phyloP scores from a whole-genome alignment of 2,113 vertebrate genomes.

The Axis porcinus region DNA sequence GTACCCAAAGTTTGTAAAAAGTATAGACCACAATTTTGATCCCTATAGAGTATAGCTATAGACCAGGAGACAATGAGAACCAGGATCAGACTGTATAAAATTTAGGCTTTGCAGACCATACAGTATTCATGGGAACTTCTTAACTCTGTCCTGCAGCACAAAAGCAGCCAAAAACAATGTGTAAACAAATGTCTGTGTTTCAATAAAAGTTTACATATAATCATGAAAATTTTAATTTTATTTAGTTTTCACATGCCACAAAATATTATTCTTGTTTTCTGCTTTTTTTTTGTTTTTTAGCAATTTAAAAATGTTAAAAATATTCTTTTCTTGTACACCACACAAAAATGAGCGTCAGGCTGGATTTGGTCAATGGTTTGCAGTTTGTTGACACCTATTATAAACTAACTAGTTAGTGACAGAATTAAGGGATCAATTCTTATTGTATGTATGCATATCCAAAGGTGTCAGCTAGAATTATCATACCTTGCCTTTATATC shows the following conservation, averaged over 20 bases:
- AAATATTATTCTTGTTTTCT: background rate
- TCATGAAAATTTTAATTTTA: background rate
- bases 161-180: background rate
- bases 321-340: background rate
- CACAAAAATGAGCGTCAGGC: background rate
- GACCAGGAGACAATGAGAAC: background rate
- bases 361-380: background rate
- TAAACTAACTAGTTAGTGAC: background rate
- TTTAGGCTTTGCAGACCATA: background rate
- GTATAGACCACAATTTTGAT: background rate
- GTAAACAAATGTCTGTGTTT: background rate
- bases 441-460: background rate
- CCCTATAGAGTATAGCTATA: background rate
- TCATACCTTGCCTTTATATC: background rate
- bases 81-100: background rate
- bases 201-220: background rate
- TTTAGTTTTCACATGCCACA: background rate
- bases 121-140: background rate
- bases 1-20: background rate
- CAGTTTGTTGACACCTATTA: background rate
- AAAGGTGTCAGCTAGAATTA: background rate
- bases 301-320: background rate
- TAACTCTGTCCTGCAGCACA: background rate
- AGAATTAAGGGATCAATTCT: background rate
- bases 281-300: background rate